phyloP scores from a whole-genome alignment of 2,113 vertebrate genomes.

The Nesogale talazaci region DNA sequence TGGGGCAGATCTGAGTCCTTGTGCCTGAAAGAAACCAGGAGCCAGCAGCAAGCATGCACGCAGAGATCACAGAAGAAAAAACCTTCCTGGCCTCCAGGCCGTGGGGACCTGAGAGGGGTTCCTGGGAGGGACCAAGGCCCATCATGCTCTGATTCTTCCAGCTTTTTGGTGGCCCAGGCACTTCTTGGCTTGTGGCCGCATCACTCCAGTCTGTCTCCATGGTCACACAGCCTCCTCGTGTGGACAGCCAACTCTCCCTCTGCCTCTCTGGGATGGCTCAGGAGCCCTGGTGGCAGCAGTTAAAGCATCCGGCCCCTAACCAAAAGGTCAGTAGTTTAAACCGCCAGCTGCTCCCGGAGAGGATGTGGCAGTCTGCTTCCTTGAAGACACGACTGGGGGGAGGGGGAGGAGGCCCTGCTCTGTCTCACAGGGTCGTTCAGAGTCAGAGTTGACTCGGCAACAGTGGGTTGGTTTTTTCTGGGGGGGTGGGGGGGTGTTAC shows the following conservation, averaged over 20 bases:
- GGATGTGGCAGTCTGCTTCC: too few species aligned
- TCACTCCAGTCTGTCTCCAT: rapidly evolving
- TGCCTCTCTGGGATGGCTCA: neutral
- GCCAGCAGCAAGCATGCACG: neutral
- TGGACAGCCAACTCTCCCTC: neutral
- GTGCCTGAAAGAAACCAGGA: neutral
- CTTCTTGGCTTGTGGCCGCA: neutral
- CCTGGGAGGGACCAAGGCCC: neutral
- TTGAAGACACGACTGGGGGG: too few species aligned
- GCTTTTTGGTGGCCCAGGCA: neutral
- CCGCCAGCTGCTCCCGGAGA: too few species aligned
- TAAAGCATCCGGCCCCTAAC: neutral
- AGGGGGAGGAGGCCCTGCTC: too few species aligned
- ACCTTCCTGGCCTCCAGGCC: neutral
- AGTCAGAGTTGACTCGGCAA: too few species aligned
- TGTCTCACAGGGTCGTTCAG: too few species aligned
- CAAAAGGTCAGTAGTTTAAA: neutral
- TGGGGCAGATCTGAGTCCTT: neutral
- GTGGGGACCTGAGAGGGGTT: neutral
- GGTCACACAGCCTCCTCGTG: neutral
- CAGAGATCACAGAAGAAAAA: neutral
- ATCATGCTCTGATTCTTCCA: neutral
- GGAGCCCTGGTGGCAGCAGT: neutral
- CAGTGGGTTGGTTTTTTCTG: too few species aligned
- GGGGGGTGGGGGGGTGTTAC: too few species aligned